Conservation (phyloP, 2,888 invertebrate species). For the Anagyrus pseudococci region DNA sequence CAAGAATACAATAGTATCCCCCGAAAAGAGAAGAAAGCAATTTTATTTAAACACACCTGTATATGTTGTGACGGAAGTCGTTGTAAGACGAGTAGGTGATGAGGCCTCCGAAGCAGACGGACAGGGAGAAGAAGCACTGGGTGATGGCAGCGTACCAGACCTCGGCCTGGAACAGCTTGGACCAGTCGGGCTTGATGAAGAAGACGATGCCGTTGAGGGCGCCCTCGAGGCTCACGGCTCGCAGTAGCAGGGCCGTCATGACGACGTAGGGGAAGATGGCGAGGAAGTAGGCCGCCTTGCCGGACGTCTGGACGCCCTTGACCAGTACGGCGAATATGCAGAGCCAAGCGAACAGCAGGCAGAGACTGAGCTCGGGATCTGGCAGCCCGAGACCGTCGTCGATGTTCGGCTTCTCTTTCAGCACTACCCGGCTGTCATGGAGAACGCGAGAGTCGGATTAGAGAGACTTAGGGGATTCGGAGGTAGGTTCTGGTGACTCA, state of each 20-base stretch:
- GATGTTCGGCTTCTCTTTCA: constrained; percentile 64
- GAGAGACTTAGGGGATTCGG: not conserved
- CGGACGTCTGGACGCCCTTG: constrained; percentile 68
- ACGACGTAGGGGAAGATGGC: constrained; percentile 73
- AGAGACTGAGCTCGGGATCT: constrained; percentile 66
- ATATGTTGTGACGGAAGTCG: constrained; percentile 67
- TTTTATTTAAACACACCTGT: constrained; percentile 59
- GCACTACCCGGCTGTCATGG: constrained; percentile 63
- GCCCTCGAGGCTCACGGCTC: constrained; percentile 70
- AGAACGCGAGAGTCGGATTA: not conserved
- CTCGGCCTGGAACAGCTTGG: constrained; percentile 68
- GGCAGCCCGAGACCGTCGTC: constrained; percentile 67
- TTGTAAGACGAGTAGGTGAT: constrained; percentile 72
- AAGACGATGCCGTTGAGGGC: constrained; percentile 70
- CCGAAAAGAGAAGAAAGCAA: not conserved
- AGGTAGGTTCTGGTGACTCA: constrained; percentile 40
- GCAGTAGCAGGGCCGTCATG: constrained; percentile 67
- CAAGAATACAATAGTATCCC: not conserved
- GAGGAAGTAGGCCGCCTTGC: constrained; percentile 75
- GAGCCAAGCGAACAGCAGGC: constrained; percentile 66
- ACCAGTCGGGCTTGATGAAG: constrained; percentile 73
- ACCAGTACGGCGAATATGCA: constrained; percentile 65
- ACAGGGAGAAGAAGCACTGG: constrained; percentile 71
- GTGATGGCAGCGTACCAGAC: constrained; percentile 73
- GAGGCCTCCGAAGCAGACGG: constrained; percentile 70